Conservation (phyloP, 2,888 invertebrate species). For the Apodemia zela region DNA sequence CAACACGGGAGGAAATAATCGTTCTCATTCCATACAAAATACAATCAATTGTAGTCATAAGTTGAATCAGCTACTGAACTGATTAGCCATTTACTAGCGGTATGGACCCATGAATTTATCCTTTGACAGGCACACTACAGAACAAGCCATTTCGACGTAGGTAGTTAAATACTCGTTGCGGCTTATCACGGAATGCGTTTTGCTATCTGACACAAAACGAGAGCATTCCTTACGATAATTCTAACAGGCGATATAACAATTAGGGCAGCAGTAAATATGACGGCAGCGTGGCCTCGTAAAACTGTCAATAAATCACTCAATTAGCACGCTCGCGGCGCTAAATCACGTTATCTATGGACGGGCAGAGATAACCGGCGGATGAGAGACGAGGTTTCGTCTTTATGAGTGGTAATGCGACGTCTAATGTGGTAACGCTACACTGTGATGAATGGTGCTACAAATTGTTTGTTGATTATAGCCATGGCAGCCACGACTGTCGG, state of each 20-base stretch:
- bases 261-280: constrained; percentile 23
- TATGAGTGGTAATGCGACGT: constrained; percentile 17
- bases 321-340: constrained; percentile 33
- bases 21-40: too few relatives aligned
- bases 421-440: constrained; percentile 15
- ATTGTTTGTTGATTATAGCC: background rate
- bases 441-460: constrained; percentile 22
- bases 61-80: too few relatives aligned
- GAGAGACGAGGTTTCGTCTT: constrained; percentile 20
- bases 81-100: too few relatives aligned
- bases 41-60: too few relatives aligned
- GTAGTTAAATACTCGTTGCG: background rate
- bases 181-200: background rate
- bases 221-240: background rate
- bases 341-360: constrained; percentile 30
- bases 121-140: background rate
- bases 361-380: constrained; percentile 21
- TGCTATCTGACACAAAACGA: background rate
- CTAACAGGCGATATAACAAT: background rate
- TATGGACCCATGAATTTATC: too few relatives aligned
- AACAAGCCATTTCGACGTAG: background rate
- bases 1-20: too few relatives aligned
- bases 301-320: constrained; percentile 32
- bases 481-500: background rate
- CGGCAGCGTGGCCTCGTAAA: constrained; percentile 18